phyloP scores from a whole-genome alignment of 1,140 invertebrate species.

The Oscheius sp. region DNA sequence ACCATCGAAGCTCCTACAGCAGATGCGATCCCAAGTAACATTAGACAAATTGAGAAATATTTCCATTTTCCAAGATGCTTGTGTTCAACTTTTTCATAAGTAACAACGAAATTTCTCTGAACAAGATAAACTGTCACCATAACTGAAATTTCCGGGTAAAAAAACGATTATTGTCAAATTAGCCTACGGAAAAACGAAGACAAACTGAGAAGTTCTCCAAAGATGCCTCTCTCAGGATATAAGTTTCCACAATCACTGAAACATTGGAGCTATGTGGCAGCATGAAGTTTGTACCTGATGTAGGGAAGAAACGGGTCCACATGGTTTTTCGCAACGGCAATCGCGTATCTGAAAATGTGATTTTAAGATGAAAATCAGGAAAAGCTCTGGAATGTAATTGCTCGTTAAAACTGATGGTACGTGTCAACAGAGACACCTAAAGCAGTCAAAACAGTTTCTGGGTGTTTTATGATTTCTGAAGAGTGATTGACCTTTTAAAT shows the following conservation, averaged over 20 bases:
- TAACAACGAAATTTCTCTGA: neutral
- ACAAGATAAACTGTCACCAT: neutral
- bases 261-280: neutral
- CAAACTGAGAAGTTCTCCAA: neutral
- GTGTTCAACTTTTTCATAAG: neutral
- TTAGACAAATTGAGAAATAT: neutral
- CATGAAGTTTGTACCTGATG: neutral
- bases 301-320: conserved; percentile 3
- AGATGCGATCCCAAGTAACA: neutral
- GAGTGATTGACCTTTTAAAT: too few species aligned
- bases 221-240: neutral
- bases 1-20: neutral
- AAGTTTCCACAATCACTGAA: neutral
- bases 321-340: neutral
- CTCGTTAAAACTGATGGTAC: too few species aligned
- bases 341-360: neutral
- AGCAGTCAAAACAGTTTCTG: too few species aligned
- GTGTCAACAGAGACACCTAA: too few species aligned
- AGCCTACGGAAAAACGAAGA: neutral
- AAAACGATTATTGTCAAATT: neutral
- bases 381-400: too few species aligned
- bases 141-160: neutral
- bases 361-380: too few species aligned
- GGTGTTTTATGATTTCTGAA: too few species aligned
- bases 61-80: neutral